Evolutionary conservation across 2,113 vertebrate species (phyloP), one percentile per base, ranked within the genome.

Genomic region (Ibidorhyncha struthersii): DNA sequence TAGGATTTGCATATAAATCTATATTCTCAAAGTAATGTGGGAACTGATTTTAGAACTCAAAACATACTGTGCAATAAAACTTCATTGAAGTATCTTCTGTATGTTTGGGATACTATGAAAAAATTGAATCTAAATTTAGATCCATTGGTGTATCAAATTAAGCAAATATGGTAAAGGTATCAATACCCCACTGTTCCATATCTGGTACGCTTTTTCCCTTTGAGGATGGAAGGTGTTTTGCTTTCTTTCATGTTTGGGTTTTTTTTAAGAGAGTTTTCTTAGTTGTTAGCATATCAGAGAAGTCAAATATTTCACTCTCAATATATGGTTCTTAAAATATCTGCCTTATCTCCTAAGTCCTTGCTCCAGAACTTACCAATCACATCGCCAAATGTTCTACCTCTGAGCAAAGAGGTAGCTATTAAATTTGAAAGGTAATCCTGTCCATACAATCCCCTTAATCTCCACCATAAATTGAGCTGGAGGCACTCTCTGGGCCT

Each of bases 1-100:
- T 63, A 56, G 15, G 26, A 93, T 93, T 96, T 95, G 36, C 78
- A 90, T 85, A 45, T 67, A 88, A 85, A 93, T 90, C 41, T 77
- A 11, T 83, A 72, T 69, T 85, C 63, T 86, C n/a, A 26, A 66
- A 81, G 69, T 78, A 87, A 41, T 1, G 6, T 34, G 32, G 29
- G 43, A 86, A 40, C 6, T 45, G 21, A 49, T 65, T 81, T 74
- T 84, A 45, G 41, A 95, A 82, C n/a, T 74, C 53, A 34, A 71
- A 78, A 49, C 19, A 32, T 40, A 45, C 10, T 43, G 41, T 34
- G 17, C 8, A 43, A 32, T 73, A 59, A 70, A 90, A 66, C 32
- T 91, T 88, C 1, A 0, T 21, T 38, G 1, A 18, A 77, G 8
- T 76, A 43, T 76, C 26, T 56, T 66, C 30, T 49, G 14, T 47